Base-by-base conservation (phyloP, 1,140 invertebrate genomes). In the Microvelia longipes region DNA sequence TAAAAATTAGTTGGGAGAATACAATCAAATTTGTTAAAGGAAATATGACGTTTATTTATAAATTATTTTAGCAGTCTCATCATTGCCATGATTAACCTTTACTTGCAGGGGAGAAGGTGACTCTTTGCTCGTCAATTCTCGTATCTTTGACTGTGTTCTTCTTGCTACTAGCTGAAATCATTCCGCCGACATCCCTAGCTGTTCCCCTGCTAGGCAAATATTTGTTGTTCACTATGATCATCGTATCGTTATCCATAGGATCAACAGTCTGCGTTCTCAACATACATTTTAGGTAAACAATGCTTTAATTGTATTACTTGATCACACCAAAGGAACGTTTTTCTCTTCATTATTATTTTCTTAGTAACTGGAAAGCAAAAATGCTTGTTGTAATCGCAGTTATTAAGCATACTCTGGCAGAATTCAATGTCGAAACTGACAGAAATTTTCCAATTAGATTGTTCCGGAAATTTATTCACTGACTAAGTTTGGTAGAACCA, bases 71-170 rank as follows among this genome's bases (percentile, higher is more conserved):
- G n/a, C n/a, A n/a, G n/a, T n/a, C n/a, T n/a, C n/a, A n/a, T n/a
- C n/a, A n/a, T n/a, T n/a, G n/a, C n/a, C n/a, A n/a, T n/a, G n/a
- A n/a, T n/a, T n/a, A n/a, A n/a, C n/a, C n/a, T n/a, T n/a, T n/a
- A n/a, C n/a, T n/a, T 11, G 19, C 19, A 50, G 35, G 95, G 24
- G 95, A 98, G 81, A 96, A 97, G 82, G 89, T 89, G 79, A 86
- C 94, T 74, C 86, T 98, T 76, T 97, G 94, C 83, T 97, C 98
- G 80, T 98, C 94, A 76, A 98, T 99, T 81, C 87, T 99, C 72
- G 89, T 99, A 73, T 98, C 96, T 67, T 82, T 99, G 77, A 98
- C 95, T 78, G 96, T 99, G 81, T 98, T 98, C 84, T 98, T 98
- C 85, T 85, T 99, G 77, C 84, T 98, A 73, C 81, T 98, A 76